Base-by-base conservation (phyloP, 2,888 invertebrate species). In the Latrodectus hesperus region DNA sequence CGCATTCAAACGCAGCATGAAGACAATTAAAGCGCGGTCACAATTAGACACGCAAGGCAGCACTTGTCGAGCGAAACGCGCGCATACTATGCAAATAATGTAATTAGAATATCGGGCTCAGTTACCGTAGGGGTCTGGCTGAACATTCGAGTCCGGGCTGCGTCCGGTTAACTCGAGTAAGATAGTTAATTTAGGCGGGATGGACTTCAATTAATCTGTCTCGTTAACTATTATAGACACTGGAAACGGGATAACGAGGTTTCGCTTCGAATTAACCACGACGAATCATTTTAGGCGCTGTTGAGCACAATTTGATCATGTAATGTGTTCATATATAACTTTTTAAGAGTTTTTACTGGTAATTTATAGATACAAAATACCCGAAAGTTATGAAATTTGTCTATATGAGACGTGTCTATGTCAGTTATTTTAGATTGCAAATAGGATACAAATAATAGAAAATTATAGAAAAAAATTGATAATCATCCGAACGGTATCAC, bases 181-280 rank as follows among this genome's bases (percentile, higher is more conserved):
- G 82, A 82, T 79, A 73, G 79, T 84, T 79, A 84, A 84, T 84
- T 82, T 82, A 82, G 70, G 82, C 38, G 60, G 71, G 64, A 11
- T 12, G 65, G 70, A 82, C 82, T 82, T 75, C 77, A 84, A 84
- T 84, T 84, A 84, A 84, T 84, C 72, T 84, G 84, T 78, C 82
- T 82, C 82, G 67, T 82, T 82, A 82, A 82, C 82, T 60, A 75
- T 82, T 82, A 82, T 82, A 75, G 74, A 38, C 38, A 38, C 38
- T 38, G 38, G 38, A 3, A 38, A 38, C 38, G 38, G 38, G 53
- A 81, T 26, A 72, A 67, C 49, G 67, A 26, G 49, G 51, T 51
- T 71, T 71, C 14, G 14, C 71, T 72, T 10, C 16, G 67, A 77
- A 77, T 77, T 77, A 52, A 74, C 74, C n/a, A 49, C 72, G 64